Conservation (phyloP, 2,888 invertebrate species). For the Spodoptera picta region DNA sequence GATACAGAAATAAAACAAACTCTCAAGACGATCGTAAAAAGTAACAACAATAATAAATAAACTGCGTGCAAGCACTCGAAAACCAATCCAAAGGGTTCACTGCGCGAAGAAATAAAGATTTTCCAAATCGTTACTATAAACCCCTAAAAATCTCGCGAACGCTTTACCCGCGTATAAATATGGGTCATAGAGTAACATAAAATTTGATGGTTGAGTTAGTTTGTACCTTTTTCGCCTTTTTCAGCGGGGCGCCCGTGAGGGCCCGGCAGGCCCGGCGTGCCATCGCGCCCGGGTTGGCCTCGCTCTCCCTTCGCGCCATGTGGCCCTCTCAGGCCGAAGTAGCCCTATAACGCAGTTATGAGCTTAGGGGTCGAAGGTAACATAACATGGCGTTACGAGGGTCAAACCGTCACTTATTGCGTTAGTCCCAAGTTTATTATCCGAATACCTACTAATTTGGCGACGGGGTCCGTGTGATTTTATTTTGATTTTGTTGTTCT, state of each 20-base stretch:
- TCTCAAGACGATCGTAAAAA: slow-evolving; percentile 72
- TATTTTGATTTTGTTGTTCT: slow-evolving; percentile 70
- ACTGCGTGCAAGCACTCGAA: slow-evolving; percentile 67
- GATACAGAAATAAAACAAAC: slow-evolving; percentile 68
- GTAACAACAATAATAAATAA: slow-evolving; percentile 80
- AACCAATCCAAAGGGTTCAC: slow-evolving; percentile 73
- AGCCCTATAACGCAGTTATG: slow-evolving; percentile 84
- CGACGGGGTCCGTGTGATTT: slow-evolving; percentile 65
- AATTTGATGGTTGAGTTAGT: slow-evolving; percentile 86
- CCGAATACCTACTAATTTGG: slow-evolving; percentile 74
- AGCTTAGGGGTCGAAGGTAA: slow-evolving; percentile 77
- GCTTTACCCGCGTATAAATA: slow-evolving; percentile 82
- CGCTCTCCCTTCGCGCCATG: slow-evolving; percentile 91
- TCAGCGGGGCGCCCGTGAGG: slow-evolving; percentile 90
- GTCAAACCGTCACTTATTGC: slow-evolving; percentile 82
- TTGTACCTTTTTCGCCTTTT: slow-evolving; percentile 92
- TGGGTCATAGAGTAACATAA: slow-evolving; percentile 85
- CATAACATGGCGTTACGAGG: slow-evolving; percentile 81
- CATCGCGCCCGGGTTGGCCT: slow-evolving; percentile 91
- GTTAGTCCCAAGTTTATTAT: slow-evolving; percentile 80
- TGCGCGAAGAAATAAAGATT: slow-evolving; percentile 81
- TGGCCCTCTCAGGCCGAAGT: slow-evolving; percentile 87
- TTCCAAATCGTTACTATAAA: slow-evolving; percentile 84
- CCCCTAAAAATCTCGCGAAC: slow-evolving; percentile 83
- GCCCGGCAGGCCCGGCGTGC: slow-evolving; percentile 90